Evolutionary conservation across 2,888 invertebrate species (phyloP), one percentile per base, ranked within the genome.

Genomic region (Tetranychus truncatus): DNA sequence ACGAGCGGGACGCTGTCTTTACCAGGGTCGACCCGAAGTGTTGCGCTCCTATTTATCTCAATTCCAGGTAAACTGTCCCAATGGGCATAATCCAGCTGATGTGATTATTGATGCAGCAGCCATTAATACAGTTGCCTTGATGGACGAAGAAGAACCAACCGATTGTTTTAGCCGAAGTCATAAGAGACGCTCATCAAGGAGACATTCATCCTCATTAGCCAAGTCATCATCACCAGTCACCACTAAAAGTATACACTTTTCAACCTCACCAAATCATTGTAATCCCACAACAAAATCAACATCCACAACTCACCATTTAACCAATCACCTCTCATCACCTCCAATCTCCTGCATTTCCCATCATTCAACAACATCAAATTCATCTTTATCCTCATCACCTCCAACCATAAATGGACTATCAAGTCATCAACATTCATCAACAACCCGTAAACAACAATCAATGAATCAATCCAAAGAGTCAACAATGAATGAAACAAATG

Each of bases 1-100:
- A 34, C 24, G 45, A 34, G 18, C 44, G 9, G 74, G 74, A 18
- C 11, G 24, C 21, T 66, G 67, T 69, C 18, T 74, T 6, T 74
- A 67, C 45, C 45, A 44, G 11, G 74, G 69, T 18, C 9, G 20
- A 69, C 74, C 74, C 4, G 21, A 45, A 45, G 21, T 44, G 6
- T 20, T 74, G 21, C 24, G 45, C 44, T 20, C 34, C 8, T 20
- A 74, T 69, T 46, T 74, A 44, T 15, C 20, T 8, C 24, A 45
- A 45, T 74, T 67, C 44, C 34, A 55, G 65, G 24, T 73, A 21
- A 66, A 66, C 11, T 74, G 69, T 45, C 74, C 74, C 21, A 21
- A 74, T 44, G 74, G 69, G 24, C 69, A 74, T 69, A 74, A 74
- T 74, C 74, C 74, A 45, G 74, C 74, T 11, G 74, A 74, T 69